Evolutionary conservation across 2,888 invertebrate species (phyloP), one percentile per base, ranked within the genome.

Genomic region (Drosophila multiciliata): DNA sequence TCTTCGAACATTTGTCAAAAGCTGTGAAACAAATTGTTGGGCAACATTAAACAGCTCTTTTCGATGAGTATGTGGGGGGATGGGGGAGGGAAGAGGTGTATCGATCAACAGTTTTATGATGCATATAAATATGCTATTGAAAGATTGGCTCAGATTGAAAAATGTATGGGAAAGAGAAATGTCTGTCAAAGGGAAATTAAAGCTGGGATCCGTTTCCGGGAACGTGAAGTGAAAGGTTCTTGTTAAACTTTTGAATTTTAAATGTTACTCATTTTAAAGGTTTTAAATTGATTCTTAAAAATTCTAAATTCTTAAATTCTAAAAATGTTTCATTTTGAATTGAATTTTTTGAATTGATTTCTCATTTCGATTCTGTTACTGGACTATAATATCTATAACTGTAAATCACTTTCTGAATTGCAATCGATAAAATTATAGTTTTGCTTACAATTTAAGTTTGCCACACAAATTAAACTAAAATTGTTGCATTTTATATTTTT

Each of bases 1-100:
- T 78, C 57, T 76, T 38, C 50, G 33, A 23, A 12, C 77, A 80
- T 80, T 78, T 78, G 77, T 78, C 77, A 78, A 78, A 61, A 54
- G 65, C 58, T 58, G 57, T 42, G 64, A 78, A 48, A 78, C 69
- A 77, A 75, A 75, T 75, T 66, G 80, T 71, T 58, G 35, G 36
- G 29, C 36, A 54, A 54, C 64, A n/a, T 60, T 65, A 42, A 58
- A 38, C 52, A 49, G 52, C 32, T 45, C 26, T 62, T 26, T 26
- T 26, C 5, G 29, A 29, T 29, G 29, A 29, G 29, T 29, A 29
- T 29, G 26, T 0, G 1, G 23, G 29, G 29, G 29, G 29, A 2
- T 23, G 23, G 29, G 29, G 29, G 29, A 29, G 29, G 5, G 29
- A 5, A 29, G 6, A 29, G 29, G 6, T 29, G 29, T 6, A 6